Evolutionary conservation across 1,140 invertebrate genomes (phyloP).

Genomic region (Neodiprion fabricii): DNA sequence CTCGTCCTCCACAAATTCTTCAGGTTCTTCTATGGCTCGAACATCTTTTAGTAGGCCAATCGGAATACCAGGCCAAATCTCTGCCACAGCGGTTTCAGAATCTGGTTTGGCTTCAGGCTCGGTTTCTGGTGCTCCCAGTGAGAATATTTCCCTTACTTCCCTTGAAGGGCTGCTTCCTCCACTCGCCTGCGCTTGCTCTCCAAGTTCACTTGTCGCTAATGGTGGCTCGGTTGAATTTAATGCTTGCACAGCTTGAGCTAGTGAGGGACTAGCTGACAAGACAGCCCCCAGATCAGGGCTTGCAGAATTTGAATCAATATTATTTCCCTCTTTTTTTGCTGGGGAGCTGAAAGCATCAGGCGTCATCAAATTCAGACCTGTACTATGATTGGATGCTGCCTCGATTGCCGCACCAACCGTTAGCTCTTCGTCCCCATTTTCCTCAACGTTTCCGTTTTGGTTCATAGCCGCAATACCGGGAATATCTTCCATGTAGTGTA

Average conservation of each 20-base stretch:
- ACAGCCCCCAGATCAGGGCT: constrained; percentile 51
- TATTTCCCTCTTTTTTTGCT: constrained; percentile 57
- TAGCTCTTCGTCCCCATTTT: constrained; percentile 62
- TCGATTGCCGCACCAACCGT: constrained; percentile 40
- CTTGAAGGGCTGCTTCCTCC: constrained; percentile 84
- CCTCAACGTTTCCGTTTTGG: constrained; percentile 60
- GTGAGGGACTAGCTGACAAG: constrained; percentile 47
- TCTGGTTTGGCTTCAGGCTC: constrained; percentile 45
- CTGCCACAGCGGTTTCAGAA: constrained; percentile 33
- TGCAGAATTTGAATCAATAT: constrained; percentile 42
- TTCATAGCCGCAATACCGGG: constrained; percentile 44
- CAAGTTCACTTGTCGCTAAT: constrained; percentile 46
- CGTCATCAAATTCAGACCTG: constrained; percentile 76
- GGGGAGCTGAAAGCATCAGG: constrained; percentile 86
- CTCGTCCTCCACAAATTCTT: constrained; percentile 30
- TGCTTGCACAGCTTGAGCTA: constrained; percentile 47
- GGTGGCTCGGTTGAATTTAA: constrained; percentile 45
- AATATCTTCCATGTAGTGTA: constrained; percentile 50
- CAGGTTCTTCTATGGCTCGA: constrained; percentile 38
- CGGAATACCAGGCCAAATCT: constrained; percentile 61
- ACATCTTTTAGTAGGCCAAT: constrained; percentile 55
- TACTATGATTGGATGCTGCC: constrained; percentile 44
- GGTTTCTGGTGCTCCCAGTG: constrained; percentile 61
- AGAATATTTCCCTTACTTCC: constrained; percentile 82
- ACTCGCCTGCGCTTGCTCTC: constrained; percentile 62